Conservation (phyloP, 2,888 invertebrate species). For the Temnothorax rugatulus region DNA sequence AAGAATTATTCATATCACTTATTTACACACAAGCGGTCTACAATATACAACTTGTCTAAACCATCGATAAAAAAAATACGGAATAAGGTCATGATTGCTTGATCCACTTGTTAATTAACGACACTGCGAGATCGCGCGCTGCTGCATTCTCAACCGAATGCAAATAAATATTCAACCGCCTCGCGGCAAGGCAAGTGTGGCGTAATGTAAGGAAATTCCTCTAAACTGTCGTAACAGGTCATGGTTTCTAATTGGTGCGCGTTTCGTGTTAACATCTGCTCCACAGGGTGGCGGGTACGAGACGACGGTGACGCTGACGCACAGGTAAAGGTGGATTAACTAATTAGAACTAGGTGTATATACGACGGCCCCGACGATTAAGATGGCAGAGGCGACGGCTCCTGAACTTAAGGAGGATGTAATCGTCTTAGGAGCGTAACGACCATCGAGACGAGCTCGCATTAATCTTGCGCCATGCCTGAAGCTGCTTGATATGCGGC, state of each 20-base stretch:
- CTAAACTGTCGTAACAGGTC: constrained; percentile 36
- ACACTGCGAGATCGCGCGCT: neutral
- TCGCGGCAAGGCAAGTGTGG: neutral
- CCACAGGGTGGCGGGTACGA: constrained; percentile 16
- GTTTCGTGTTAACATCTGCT: constrained; percentile 69
- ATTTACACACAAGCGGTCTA: neutral
- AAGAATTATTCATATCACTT: neutral
- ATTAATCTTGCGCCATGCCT: constrained; percentile 78
- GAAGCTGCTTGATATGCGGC: constrained; percentile 80
- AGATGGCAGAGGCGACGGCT: constrained; percentile 71
- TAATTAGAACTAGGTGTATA: constrained; percentile 76
- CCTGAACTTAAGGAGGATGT: constrained; percentile 80
- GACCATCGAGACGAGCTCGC: constrained; percentile 78
- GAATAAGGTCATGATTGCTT: neutral
- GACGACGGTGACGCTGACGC: constrained; percentile 41
- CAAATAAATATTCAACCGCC: constrained; percentile 35
- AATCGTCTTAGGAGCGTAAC: constrained; percentile 81
- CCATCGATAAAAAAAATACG: neutral
- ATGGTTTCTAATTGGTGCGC: constrained; percentile 61
- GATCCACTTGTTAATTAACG: neutral
- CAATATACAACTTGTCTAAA: neutral
- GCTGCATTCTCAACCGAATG: neutral
- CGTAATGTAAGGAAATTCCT: constrained; percentile 33
- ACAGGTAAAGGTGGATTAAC: constrained; percentile 75
- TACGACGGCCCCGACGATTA: constrained; percentile 75